Evolutionary conservation across 1,140 invertebrate species (phyloP).

Genomic region (Calephelis nemesis): DNA sequence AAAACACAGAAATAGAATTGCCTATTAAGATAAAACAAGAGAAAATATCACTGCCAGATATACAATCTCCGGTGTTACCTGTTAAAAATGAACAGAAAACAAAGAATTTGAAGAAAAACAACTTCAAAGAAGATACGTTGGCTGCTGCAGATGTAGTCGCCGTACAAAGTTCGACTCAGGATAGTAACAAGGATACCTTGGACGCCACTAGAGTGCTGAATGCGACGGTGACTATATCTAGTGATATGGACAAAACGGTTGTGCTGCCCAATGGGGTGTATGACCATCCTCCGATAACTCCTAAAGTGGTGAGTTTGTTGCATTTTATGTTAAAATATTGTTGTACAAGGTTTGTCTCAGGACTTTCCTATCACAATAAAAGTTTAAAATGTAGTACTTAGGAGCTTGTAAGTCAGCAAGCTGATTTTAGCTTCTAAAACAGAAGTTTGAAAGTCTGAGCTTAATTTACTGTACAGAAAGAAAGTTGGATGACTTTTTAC

Average conservation of each 20-base stretch:
- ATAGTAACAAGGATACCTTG: conserved; percentile 21
- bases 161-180: conserved; percentile 22
- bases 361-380: no score
- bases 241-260: conserved; percentile 50
- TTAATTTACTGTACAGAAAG: no score
- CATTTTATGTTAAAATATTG: no score
- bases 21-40: conserved; percentile 7
- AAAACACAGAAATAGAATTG: neutral
- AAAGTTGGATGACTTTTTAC: no score
- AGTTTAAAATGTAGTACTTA: no score
- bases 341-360: no score
- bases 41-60: conserved; percentile 16
- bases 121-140: neutral
- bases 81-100: conserved; percentile 20
- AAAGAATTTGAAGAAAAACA: neutral
- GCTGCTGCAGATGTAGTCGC: neutral
- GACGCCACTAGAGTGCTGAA: conserved; percentile 40
- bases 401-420: no score
- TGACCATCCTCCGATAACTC: conserved; percentile 47
- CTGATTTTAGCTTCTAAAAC: no score
- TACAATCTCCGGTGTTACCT: conserved; percentile 22
- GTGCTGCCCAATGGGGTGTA: conserved; percentile 51
- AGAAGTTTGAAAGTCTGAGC: no score
- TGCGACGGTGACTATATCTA: conserved; percentile 29
- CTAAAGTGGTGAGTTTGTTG: conserved; percentile 44